Conservation (phyloP, 2,888 invertebrate genomes). For the Lasioglossum leucozonium region DNA sequence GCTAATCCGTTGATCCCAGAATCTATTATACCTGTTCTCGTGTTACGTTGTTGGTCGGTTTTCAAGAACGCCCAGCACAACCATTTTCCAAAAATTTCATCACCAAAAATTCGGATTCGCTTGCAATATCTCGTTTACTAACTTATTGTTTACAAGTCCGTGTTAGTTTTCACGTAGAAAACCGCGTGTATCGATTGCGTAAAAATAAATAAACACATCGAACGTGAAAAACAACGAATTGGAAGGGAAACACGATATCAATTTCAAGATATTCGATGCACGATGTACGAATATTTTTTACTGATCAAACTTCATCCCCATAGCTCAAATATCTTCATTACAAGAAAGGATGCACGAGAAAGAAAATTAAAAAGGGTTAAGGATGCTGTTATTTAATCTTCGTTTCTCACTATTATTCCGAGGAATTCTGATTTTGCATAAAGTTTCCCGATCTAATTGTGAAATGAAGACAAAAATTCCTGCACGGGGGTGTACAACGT, state of each 20-base stretch:
- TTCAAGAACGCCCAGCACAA: neutral
- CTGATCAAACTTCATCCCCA: neutral
- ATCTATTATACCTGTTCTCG: slow-evolving; percentile 18
- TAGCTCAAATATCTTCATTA: neutral
- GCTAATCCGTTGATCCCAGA: slow-evolving; percentile 12
- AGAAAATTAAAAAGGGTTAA: neutral
- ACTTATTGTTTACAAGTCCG: neutral
- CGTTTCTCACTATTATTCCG: neutral
- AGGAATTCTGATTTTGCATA: neutral
- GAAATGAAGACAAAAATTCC: neutral
- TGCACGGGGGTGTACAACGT: neutral
- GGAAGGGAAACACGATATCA: neutral
- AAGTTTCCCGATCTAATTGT: too few relatives aligned
- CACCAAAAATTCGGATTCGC: neutral
- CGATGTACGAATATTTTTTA: neutral
- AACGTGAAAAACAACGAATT: neutral
- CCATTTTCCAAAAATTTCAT: neutral
- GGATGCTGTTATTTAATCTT: neutral
- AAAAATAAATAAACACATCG: neutral
- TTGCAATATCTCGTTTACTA: neutral
- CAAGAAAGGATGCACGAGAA: neutral
- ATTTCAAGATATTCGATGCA: neutral
- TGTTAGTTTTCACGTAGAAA: neutral
- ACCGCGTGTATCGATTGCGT: neutral
- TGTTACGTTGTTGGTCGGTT: neutral